Evolutionary conservation across 64 coral and sea anemone species (phyloP).

Genomic region (Pachyseris speciosa): DNA sequence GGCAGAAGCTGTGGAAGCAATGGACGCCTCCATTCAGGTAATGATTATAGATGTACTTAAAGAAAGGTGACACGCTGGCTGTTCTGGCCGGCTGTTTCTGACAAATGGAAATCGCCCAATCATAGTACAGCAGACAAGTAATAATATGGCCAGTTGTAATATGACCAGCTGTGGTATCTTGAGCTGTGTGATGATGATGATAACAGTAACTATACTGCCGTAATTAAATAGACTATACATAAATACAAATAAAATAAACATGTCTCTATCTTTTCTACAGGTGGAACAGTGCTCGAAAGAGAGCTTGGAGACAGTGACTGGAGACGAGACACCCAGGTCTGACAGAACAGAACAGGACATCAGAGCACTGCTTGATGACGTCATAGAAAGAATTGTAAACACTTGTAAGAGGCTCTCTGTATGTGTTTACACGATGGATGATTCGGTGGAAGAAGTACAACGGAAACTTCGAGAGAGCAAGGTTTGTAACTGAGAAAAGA

Average conservation of each 20-base stretch:
- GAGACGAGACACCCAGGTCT: conserved; percentile 50
- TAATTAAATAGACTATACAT: no score
- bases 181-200: no score
- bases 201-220: no score
- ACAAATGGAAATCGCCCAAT: not conserved
- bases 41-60: not conserved
- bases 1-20: not conserved
- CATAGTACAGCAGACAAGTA: no score
- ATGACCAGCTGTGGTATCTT: no score
- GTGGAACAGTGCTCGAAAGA: conserved; percentile 53
- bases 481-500: conserved; percentile 22
- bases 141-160: no score
- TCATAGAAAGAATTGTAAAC: conserved; percentile 63
- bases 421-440: conserved; percentile 80
- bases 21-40: not conserved
- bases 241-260: no score
- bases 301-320: conserved; percentile 90
- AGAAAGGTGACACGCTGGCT: no score
- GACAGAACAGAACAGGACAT: conserved; percentile 70
- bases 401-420: conserved; percentile 57
- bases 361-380: conserved; percentile 69
- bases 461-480: conserved; percentile 71
- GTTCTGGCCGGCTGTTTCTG: no score
- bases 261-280: not conserved
- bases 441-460: conserved; percentile 79